Base-by-base conservation (phyloP, 2,888 invertebrate genomes). In the Euzophera pinguis region DNA sequence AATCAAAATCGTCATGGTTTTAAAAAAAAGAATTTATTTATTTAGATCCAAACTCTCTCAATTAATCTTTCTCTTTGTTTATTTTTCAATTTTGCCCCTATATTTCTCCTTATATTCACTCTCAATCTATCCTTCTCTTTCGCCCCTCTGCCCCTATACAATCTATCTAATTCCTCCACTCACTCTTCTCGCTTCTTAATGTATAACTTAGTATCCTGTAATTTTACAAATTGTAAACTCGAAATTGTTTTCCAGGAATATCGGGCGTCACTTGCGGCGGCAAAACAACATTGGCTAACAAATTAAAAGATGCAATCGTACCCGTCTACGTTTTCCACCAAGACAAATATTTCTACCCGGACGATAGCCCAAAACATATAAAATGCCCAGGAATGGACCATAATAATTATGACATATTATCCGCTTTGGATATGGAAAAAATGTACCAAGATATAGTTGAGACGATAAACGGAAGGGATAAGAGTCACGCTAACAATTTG, bases 231-330 rank as follows among this genome's bases (percentile, higher is more conserved):
- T n/a, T 37, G 7, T 37, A 12, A 9, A 12, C 3, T 12, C 7
- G 2, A 37, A 37, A 37, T 37, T 27, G 8, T 6, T 43, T 16
- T 16, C 4, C 8, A 54, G 96, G 95, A 6, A 91, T 97, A 59
- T 93, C 95, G 0, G 80, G 97, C 0, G 94, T 95, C 1, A 97
- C 97, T 0, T 95, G 95, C 68, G 95, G 96, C 14, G 97, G 97
- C 0, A 97, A 97, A 83, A 95, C 96, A 0, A 94, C 95, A 0
- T 72, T 96, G 35, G 92, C 95, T 0, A 90, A 88, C 50, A 84
- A 84, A 53, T 71, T 97, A 13, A 81, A 76, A 4, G 69, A 81
- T 0, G 69, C 60, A 27, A 76, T 92, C 1, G 76, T 89, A 0
- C 91, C 91, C 0, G 85, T 84, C 0, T 80, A 87, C 52, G 58